A percentile compares a stretch with the other conserved stretches of the same genome.
Conservation (phyloP, 1,140 invertebrate species). For the Panagrolaimus sp. region DNA sequence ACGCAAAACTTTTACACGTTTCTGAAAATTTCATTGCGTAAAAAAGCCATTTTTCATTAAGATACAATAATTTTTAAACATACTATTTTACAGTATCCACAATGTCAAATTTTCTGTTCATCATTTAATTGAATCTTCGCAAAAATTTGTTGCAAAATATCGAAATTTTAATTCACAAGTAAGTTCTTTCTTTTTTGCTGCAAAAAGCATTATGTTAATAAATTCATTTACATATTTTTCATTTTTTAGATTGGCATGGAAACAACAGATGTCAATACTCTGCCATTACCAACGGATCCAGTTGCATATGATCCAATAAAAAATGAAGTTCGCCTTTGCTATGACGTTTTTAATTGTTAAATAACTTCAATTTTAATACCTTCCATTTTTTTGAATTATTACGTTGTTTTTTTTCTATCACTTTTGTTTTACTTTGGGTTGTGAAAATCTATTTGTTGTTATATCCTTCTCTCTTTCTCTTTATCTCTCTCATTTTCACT, state of each 20-base stretch:
- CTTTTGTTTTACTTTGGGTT: no score
- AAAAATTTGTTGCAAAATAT: conserved; percentile 25
- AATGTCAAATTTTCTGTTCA: conserved; percentile 42
- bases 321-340: conserved; percentile 10
- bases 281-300: conserved; percentile 26
- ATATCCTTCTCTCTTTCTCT: no score
- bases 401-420: no score
- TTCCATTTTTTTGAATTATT: not conserved
- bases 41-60: no score
- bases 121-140: conserved; percentile 28
- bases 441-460: no score
- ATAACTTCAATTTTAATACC: no score
- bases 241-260: conserved; percentile 20
- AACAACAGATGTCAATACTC: conserved; percentile 17
- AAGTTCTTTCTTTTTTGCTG: no score
- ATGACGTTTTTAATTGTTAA: conserved; percentile 1
- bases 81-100: conserved; percentile 35
- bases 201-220: no score
- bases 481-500: no score
- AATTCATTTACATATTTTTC: not conserved
- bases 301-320: conserved; percentile 22
- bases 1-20: no score
- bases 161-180: conserved; percentile 18
- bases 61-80: no score
- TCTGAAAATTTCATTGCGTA: no score